Evolutionary conservation across 2,113 vertebrate genomes (phyloP), one percentile per base, ranked within the genome.

Genomic region (Donacobius atricapilla): DNA sequence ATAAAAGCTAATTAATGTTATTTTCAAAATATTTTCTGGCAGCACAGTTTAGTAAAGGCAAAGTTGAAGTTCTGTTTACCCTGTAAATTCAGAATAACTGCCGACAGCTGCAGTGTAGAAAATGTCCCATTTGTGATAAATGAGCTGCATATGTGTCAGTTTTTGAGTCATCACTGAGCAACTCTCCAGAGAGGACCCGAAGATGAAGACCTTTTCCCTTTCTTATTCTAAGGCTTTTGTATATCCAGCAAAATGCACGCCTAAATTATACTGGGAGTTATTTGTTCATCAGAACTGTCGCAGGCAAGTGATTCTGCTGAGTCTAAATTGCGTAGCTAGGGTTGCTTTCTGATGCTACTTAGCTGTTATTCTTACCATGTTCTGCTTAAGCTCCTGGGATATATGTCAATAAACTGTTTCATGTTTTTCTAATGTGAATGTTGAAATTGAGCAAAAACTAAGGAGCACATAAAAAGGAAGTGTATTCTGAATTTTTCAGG

Each of bases 161-260:
- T 83, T 94, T 91, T 96, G 95, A 90, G 90, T 96, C 93, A 80
- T 83, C 61, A 45, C 64, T 83, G 76, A 93, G 76, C 60, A 94
- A 27, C 37, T 90, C 64, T 73, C 88, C 31, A 81, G 50, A 68
- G 68, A 94, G 57, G 22, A 92, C 79, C 57, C 68, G 63, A 83
- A 70, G 51, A 87, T 90, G 28, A 87, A 88, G 63, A 88, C 22
- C 47, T 90, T 86, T 92, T 85, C 45, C 42, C 64, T 78, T 93
- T 66, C 64, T 51, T 92, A 47, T 85, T 27, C 40, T 84, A 81
- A 77, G 27, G 39, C 50, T 93, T 93, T 89, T 91, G 22, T 70
- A 31, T 45, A 50, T 80, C 56, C 76, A 86, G 82, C 35, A 90
- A 70, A 92, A 86, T 45, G 44, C 75, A 79, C 28, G 37, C 45